Evolutionary conservation across 92 coral and sea anemone species (phyloP), one percentile per base, ranked within the genome.

Genomic region (Porites lobata): DNA sequence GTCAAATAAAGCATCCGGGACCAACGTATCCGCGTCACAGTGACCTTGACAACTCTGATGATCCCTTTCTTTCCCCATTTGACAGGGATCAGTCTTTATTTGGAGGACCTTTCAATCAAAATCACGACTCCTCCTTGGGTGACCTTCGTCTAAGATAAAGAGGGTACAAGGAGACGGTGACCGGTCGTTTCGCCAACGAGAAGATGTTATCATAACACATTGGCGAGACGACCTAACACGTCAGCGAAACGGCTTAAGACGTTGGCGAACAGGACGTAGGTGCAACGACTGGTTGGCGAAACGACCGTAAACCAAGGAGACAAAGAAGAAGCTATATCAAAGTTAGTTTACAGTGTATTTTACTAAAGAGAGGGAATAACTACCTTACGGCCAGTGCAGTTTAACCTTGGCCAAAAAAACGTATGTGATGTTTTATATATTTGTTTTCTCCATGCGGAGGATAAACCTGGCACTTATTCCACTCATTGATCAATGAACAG

Each of bases 21-120:
- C 79, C 91, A 50, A 80, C 85, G 84, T 92, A 92, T 47, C 94
- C 86, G 29, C 90, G 91, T 17, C 89, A 83, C 52, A 82, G 61
- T 8, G 98, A 91, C 4, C 88, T 95, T 53, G 98, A 95, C 71
- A 85, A 91, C 51, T 73, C 90, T 61, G 85, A 89, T 14, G 98
- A 95, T 72, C 98, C 96, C 8, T 95, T 95, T 86, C 92, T 95
- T 15, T 89, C 83, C 52, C 91, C 96, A 1, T 92, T 91, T 47
- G 98, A 95, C 72, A 82, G 89, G 63, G 98, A 95, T 26, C 98
- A 95, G 76, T 79, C 96, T 0, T 50, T 95, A 77, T 92, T 95
- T 91, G 95, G 98, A 9, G 86, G 85, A 18, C 96, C 92, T 51
- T 95, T 93, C 68, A 95, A 91, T 87, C 98, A 95, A 87, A 93